Evolutionary conservation across 2,888 invertebrate species (phyloP).

Genomic region (Cerastis leucographa): DNA sequence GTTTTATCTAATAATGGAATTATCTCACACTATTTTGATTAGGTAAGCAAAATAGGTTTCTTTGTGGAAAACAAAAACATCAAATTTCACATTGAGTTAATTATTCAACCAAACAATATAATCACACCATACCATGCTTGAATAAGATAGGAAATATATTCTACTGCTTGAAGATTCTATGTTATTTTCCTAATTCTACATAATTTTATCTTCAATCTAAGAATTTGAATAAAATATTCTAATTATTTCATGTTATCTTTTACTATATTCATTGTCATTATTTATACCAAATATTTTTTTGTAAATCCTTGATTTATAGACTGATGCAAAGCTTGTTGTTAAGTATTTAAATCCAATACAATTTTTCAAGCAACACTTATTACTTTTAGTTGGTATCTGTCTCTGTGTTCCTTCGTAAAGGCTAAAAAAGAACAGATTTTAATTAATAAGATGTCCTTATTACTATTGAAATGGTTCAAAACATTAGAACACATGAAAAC

Average conservation of each 20-base stretch:
- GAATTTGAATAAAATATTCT: neutral
- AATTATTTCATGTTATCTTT: neutral
- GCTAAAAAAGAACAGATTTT: neutral
- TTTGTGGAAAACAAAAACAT: neutral
- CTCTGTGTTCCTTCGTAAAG: neutral
- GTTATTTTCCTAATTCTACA: neutral
- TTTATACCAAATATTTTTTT: neutral
- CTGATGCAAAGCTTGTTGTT: neutral
- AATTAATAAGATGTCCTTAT: neutral
- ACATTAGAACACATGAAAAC: too few species aligned
- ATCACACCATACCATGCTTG: neutral
- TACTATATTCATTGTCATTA: neutral
- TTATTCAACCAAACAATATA: neutral
- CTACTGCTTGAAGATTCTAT: neutral
- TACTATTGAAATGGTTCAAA: neutral
- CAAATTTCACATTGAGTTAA: neutral
- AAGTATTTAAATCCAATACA: neutral
- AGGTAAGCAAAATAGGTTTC: neutral
- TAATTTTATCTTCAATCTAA: neutral
- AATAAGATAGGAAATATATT: neutral
- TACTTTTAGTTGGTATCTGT: neutral
- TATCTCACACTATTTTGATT: neutral
- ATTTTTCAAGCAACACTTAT: neutral
- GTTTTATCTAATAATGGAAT: too few species aligned
- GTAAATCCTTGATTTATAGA: neutral